Conservation (phyloP, 1,140 invertebrate genomes). For the Heliconius melpomene region DNA sequence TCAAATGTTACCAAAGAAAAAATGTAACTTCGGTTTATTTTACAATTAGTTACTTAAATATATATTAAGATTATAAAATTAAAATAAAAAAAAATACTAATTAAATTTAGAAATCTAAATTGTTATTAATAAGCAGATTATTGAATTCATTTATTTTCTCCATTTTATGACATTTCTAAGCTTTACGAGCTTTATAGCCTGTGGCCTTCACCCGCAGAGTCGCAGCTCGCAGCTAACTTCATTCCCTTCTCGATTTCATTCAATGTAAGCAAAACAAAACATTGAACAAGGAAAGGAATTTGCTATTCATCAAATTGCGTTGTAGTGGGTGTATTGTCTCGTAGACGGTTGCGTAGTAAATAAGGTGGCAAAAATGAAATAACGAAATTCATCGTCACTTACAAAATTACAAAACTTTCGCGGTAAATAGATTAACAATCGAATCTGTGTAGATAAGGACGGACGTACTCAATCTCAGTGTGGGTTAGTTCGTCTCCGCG, state of each 20-base stretch:
- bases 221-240: conserved; percentile 12
- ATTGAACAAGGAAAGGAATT: conserved; percentile 25
- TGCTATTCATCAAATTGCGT: conserved; percentile 27
- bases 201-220: background rate
- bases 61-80: too few relatives aligned
- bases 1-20: background rate
- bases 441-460: conserved; percentile 48
- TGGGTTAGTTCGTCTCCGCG: conserved; percentile 63
- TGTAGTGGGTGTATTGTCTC: conserved; percentile 19
- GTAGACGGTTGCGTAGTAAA: conserved; percentile 27
- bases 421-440: conserved; percentile 37
- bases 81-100: too few relatives aligned
- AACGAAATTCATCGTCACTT: conserved; percentile 15
- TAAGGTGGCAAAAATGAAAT: conserved; percentile 38
- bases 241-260: background rate
- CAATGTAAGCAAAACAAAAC: conserved; percentile 26
- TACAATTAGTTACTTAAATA: too few relatives aligned
- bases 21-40: background rate
- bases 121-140: too few relatives aligned
- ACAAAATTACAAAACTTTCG: conserved; percentile 24
- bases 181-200: background rate
- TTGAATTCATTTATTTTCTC: too few relatives aligned
- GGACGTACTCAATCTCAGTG: conserved; percentile 68
- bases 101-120: too few relatives aligned
- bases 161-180: background rate